Evolutionary conservation across 2,888 invertebrate species (phyloP).

Genomic region (Leptothorax acervorum): DNA sequence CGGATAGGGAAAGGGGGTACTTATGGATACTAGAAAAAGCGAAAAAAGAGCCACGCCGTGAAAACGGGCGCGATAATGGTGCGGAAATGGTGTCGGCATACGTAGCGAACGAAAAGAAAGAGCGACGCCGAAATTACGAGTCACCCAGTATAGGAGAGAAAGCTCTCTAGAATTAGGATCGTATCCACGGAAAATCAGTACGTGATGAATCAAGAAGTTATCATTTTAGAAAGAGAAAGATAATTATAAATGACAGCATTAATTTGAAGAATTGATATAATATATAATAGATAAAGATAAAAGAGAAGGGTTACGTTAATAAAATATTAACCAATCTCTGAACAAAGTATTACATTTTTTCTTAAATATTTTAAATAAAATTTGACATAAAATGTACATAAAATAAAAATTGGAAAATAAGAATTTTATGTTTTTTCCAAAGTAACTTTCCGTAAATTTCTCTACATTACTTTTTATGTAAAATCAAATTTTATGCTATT

Average conservation of each 20-base stretch:
- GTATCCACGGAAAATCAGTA: neutral
- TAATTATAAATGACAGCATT: neutral
- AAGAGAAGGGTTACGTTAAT: neutral
- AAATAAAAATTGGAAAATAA: neutral
- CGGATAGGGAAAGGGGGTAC: neutral
- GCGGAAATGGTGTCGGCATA: slow-evolving; percentile 33
- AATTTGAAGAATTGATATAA: neutral
- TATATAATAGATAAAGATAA: neutral
- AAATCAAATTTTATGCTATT: neutral
- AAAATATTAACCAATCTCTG: neutral
- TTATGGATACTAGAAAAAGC: slow-evolving; percentile 29
- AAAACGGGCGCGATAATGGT: slow-evolving; percentile 41
- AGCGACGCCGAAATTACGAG: slow-evolving; percentile 19
- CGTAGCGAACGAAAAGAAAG: slow-evolving; percentile 26
- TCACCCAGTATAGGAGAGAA: neutral
- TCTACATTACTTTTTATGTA: neutral
- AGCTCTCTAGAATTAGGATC: slow-evolving; percentile 6
- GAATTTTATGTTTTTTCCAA: neutral
- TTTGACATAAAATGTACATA: neutral
- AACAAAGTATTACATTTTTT: neutral
- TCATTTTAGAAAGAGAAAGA: neutral
- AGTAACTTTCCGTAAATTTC: neutral
- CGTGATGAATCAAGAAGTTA: neutral
- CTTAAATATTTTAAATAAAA: neutral
- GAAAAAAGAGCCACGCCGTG: slow-evolving; percentile 14